Conservation (phyloP, 2,113 vertebrate genomes). For the Emberiza fucata region DNA sequence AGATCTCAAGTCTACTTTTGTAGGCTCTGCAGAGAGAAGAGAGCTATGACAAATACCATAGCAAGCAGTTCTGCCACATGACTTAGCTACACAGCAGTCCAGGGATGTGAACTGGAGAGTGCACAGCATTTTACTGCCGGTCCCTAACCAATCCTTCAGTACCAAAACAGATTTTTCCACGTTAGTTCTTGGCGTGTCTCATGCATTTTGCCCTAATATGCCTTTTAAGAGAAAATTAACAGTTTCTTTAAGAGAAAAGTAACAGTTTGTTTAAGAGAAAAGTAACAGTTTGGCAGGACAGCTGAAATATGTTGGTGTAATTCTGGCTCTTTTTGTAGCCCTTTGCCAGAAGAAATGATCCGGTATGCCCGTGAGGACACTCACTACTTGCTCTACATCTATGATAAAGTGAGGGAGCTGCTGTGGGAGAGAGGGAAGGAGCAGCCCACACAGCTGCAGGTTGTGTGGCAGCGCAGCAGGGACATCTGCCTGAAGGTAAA, state of each 20-base stretch:
- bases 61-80: background rate
- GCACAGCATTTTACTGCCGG: background rate
- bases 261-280: background rate
- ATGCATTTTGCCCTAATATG: background rate
- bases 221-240: background rate
- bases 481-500: conserved; percentile 89
- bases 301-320: background rate
- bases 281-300: background rate
- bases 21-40: background rate
- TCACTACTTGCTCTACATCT: conserved; percentile 94
- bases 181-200: background rate
- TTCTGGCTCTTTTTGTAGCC: conserved; percentile 69
- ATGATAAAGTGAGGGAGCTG: conserved; percentile 80
- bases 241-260: background rate
- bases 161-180: background rate
- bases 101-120: background rate
- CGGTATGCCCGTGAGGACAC: conserved; percentile 90
- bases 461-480: conserved; percentile 90
- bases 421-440: conserved; percentile 80
- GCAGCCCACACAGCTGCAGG: conserved; percentile 80
- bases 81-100: background rate
- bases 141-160: background rate
- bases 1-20: background rate
- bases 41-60: background rate
- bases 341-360: conserved; percentile 92